These are phyloP conservation scores for Theonella swinhoei DNA, from an alignment of 37 sponge, comb jelly and placozoan species.

Conservation along the genomic window DNA sequence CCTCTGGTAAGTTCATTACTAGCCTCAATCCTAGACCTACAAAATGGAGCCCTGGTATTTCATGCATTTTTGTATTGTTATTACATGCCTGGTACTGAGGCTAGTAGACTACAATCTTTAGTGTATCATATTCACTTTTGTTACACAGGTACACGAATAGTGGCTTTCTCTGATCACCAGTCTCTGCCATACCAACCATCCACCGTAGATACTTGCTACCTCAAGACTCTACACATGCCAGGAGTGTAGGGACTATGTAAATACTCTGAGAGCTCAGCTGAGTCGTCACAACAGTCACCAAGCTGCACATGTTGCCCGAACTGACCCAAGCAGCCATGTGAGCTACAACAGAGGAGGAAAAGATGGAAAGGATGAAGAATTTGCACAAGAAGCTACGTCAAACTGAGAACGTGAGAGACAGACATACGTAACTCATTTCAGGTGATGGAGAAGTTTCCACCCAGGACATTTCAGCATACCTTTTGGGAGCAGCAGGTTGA, in stretches of 20 bases:
- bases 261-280: neutral
- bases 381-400: neutral
- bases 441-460: neutral
- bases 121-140: no score
- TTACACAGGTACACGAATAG: neutral
- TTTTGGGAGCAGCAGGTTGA: conserved; percentile 44
- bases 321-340: neutral
- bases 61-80: no score
- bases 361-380: neutral
- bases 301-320: no score
- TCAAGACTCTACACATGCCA: neutral
- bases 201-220: neutral
- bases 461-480: conserved; percentile 19
- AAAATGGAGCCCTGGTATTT: no score
- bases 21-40: neutral
- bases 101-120: no score
- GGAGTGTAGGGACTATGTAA: neutral
- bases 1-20: conserved; percentile 12
- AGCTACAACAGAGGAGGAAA: neutral
- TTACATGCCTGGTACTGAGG: neutral
- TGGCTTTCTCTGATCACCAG: neutral
- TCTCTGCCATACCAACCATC: neutral
- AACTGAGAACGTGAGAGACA: neutral
- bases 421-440: neutral
- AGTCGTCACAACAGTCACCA: neutral